Evolutionary conservation across 2,797 vertebrate species (phyloP).

Genomic region (Rhyacichthys aspro): DNA sequence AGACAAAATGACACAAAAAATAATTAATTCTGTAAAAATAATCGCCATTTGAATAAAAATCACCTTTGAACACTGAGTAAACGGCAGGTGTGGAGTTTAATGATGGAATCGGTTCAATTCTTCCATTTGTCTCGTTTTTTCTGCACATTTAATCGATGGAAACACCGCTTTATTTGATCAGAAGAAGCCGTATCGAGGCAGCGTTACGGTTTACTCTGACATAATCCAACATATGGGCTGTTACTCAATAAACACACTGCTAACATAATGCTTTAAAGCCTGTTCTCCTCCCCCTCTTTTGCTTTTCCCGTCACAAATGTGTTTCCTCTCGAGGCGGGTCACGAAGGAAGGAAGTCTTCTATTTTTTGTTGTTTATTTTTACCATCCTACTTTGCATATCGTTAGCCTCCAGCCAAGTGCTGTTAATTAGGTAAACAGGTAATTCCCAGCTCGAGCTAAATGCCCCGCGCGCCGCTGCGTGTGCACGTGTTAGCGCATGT

Average conservation of each 20-base stretch:
- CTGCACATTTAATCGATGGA: too few species aligned
- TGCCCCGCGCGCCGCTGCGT: constrained; percentile 24
- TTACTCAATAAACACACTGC: constrained; percentile 22
- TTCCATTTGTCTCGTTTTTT: too few species aligned
- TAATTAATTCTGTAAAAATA: too few species aligned
- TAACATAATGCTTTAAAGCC: constrained; percentile 39
- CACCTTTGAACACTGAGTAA: too few species aligned
- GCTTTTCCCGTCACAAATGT: constrained; percentile 25
- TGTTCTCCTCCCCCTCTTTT: constrained; percentile 26
- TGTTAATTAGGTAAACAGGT: constrained; percentile 80
- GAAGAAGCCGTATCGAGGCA: too few species aligned
- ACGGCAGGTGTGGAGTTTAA: too few species aligned
- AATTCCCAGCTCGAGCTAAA: constrained; percentile 62
- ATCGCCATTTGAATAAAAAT: too few species aligned
- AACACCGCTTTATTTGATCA: too few species aligned
- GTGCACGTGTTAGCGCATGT: constrained; percentile 4
- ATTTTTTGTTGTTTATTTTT: constrained; percentile 63
- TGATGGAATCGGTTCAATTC: too few species aligned
- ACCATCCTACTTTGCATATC: constrained; percentile 67
- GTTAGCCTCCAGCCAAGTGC: constrained; percentile 73
- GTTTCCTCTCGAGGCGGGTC: constrained; percentile 33
- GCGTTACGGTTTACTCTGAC: neutral
- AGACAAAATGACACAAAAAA: too few species aligned
- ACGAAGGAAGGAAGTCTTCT: constrained; percentile 54
- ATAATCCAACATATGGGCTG: constrained; percentile 18